Conservation (phyloP, 2,888 invertebrate genomes). For the Ichneumon xanthorius region DNA sequence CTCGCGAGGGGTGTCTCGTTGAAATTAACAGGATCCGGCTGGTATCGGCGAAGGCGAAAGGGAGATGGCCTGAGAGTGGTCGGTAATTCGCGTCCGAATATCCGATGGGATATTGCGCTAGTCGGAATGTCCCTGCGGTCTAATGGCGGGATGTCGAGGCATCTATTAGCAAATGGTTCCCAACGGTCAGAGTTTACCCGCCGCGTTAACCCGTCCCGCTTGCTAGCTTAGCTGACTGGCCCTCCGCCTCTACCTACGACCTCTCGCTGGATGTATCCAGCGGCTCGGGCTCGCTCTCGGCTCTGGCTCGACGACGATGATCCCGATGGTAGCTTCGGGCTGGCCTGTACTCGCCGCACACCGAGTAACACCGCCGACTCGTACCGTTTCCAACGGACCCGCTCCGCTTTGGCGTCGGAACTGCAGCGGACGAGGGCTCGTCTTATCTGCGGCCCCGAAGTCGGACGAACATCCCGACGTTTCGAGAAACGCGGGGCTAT, state of each 20-base stretch:
- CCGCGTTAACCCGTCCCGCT: constrained; percentile 75
- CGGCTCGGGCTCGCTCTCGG: background rate
- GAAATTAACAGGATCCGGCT: constrained; percentile 71
- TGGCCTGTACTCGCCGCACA: background rate
- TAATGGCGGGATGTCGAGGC: constrained; percentile 81
- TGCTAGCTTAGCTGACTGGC: constrained; percentile 16
- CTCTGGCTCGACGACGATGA: background rate
- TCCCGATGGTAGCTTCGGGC: background rate
- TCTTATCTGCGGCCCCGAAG: constrained; percentile 36
- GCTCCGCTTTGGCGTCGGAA: constrained; percentile 17
- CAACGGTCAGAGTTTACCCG: constrained; percentile 80
- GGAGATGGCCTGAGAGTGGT: constrained; percentile 48
- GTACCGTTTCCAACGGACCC: constrained; percentile 22
- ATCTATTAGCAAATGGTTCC: constrained; percentile 83
- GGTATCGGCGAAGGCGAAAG: constrained; percentile 28
- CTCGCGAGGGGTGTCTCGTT: constrained; percentile 56
- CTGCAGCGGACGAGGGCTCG: constrained; percentile 6
- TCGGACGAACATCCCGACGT: constrained; percentile 29
- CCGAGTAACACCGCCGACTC: background rate
- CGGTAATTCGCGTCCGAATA: constrained; percentile 79
- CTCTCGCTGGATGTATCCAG: background rate
- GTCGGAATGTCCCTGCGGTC: constrained; percentile 80
- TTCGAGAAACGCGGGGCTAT: constrained; percentile 32
- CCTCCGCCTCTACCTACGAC: background rate
- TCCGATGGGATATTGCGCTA: constrained; percentile 79